Base-by-base conservation (phyloP, 2,797 vertebrate species). In the Sebastiscus albofasciatus region DNA sequence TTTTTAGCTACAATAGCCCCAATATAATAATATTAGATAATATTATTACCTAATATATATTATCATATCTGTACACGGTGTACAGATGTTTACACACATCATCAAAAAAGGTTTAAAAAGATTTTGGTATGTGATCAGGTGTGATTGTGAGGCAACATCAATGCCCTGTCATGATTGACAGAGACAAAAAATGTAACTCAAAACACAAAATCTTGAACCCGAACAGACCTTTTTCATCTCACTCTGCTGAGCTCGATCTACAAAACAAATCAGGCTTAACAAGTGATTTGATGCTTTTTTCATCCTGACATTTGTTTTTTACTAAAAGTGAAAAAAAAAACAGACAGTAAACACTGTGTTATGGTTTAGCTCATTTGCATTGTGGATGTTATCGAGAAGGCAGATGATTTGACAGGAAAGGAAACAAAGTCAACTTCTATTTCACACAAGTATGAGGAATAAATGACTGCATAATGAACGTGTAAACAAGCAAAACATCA, bases 231-330 rank as follows among this genome's bases (percentile, higher is more conserved):
- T 71, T 42, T 60, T 74, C 13, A 58, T 76, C 52, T 75, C 49
- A 18, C 55, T 61, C 64, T 29, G 68, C 18, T 26, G 36, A 72
- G 36, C 75, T 34, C 2, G 0, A 14, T 8, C 27, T 12, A 55
- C 33, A 67, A 66, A 79, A 61, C 39, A 56, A 65, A 39, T 49
- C 13, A 31, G 8, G 8, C 24, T 65, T 20, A 56, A 69, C 24
- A 36, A 70, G 61, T 13, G 29, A 72, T 79, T 31, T 60, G 56
- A 78, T 65, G 33, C 31, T 64, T 14, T 64, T 55, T 72, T 81
- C 20, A 72, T 69, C 27, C 31, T 66, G 62, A 75, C 20, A 69
- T 49, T 60, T 80, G 36, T 62, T 42, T 1, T 70, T 59, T 46
- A 33, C 13, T 12, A 52, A 42, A 64, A 68, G 22, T 61, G 18